Conservation (phyloP, 2,888 invertebrate species). For the Criorhina ranunculi region DNA sequence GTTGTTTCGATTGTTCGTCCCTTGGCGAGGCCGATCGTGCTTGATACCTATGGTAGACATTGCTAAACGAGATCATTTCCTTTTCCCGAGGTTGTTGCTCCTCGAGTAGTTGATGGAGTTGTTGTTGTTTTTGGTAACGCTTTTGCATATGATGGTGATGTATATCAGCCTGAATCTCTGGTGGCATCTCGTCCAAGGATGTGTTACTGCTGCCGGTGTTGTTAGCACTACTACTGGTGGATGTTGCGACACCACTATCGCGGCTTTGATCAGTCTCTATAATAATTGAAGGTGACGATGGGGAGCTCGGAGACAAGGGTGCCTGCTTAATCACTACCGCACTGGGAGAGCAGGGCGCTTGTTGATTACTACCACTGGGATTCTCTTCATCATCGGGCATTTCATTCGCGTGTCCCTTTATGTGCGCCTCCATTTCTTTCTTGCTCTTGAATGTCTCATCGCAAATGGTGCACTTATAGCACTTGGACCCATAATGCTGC, state of each 20-base stretch:
- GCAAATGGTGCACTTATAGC: constrained; percentile 96
- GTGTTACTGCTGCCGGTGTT: constrained; percentile 71
- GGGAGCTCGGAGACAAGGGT: constrained; percentile 58
- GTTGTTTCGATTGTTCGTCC: constrained; percentile 58
- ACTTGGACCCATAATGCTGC: constrained; percentile 95
- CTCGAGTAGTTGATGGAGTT: constrained; percentile 44
- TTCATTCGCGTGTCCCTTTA: constrained; percentile 90
- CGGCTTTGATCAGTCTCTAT: constrained; percentile 82
- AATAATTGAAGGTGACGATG: constrained; percentile 65
- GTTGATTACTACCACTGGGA: constrained; percentile 63
- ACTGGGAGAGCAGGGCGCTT: constrained; percentile 45
- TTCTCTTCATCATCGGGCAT: constrained; percentile 85
- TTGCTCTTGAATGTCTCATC: constrained; percentile 96
- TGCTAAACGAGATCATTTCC: constrained; percentile 73
- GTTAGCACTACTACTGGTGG: constrained; percentile 78
- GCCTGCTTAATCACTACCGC: constrained; percentile 48
- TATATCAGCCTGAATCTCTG: constrained; percentile 68
- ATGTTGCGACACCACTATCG: constrained; percentile 82
- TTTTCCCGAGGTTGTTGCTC: constrained; percentile 54
- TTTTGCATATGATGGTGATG: constrained; percentile 83
- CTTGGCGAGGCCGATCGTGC: constrained; percentile 66
- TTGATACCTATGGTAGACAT: constrained; percentile 70
- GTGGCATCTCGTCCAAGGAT: constrained; percentile 71
- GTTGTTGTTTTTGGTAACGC: constrained; percentile 79
- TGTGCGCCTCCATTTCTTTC: constrained; percentile 95